phyloP scores from a whole-genome alignment of 2,888 invertebrate genomes.

The Sialis fuliginosa region DNA sequence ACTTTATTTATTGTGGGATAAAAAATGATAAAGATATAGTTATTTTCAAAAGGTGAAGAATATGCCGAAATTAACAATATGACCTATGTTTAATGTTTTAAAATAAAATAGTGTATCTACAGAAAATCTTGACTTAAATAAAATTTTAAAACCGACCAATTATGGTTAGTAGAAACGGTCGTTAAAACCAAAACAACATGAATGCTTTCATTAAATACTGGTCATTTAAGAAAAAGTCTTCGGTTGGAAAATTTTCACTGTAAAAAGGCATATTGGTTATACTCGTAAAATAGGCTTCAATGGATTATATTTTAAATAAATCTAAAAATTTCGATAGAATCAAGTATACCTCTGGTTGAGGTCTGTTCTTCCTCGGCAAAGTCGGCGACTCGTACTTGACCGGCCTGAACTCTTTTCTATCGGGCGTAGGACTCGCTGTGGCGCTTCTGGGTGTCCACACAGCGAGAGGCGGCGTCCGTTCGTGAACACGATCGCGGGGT shows the following conservation, averaged over 20 bases:
- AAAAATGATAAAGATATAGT: no score
- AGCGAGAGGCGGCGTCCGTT: constrained; percentile 37
- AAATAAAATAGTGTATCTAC: no score
- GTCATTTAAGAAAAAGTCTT: no score
- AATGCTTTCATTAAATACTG: no score
- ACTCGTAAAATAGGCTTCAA: neutral
- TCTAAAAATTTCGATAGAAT: neutral
- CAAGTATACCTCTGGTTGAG: constrained; percentile 18
- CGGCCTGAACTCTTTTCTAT: constrained; percentile 63
- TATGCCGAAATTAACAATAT: no score
- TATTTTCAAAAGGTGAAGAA: no score
- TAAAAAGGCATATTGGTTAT: neutral
- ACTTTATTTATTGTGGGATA: no score
- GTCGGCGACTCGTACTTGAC: constrained; percentile 57
- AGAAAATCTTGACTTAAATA: no score
- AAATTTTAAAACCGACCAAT: no score
- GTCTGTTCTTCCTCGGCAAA: constrained; percentile 32
- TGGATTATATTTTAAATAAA: neutral
- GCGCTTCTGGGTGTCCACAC: constrained; percentile 64
- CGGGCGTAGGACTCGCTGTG: constrained; percentile 51
- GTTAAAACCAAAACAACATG: no score
- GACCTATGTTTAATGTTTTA: no score
- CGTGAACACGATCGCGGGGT: constrained; percentile 24
- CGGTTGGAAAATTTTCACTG: neutral
- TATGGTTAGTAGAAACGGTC: no score